Percentiles rank a stretch among this genome's conserved stretches.
Conservation (phyloP, 2,113 vertebrate species). For the Morphnarchus princeps region DNA sequence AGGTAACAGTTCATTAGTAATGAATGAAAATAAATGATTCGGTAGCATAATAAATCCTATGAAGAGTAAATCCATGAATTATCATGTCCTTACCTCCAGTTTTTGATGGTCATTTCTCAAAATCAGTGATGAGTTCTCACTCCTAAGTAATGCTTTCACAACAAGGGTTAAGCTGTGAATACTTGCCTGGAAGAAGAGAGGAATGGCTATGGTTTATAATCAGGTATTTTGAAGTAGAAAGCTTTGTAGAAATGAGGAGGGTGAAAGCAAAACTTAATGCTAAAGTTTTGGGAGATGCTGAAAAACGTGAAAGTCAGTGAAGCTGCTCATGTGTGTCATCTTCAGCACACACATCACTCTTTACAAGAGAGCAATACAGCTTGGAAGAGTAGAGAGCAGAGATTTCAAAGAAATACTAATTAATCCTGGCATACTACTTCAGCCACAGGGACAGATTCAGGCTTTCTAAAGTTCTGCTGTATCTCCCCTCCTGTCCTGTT, state of each 20-base stretch:
- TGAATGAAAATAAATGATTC: not conserved
- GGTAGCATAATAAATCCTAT: not conserved
- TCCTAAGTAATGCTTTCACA: slow-evolving; percentile 75
- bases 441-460: not conserved
- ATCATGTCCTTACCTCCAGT: slow-evolving; percentile 74
- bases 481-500: no score
- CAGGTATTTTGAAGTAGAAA: not conserved
- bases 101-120: slow-evolving; percentile 74
- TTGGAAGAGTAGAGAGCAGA: not conserved
- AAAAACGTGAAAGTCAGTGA: not conserved
- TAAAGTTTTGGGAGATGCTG: not conserved
- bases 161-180: slow-evolving; percentile 82
- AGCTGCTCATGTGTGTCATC: not conserved
- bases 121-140: slow-evolving; percentile 75
- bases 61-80: not conserved
- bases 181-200: slow-evolving; percentile 74
- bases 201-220: not conserved
- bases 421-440: not conserved
- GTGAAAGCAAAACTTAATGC: not conserved
- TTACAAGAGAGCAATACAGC: not conserved
- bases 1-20: not conserved
- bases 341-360: not conserved
- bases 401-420: not conserved
- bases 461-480: not conserved
- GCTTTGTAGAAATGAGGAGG: not conserved